phyloP scores from a whole-genome alignment of 2,113 vertebrate genomes.

The Megalops atlanticus region DNA sequence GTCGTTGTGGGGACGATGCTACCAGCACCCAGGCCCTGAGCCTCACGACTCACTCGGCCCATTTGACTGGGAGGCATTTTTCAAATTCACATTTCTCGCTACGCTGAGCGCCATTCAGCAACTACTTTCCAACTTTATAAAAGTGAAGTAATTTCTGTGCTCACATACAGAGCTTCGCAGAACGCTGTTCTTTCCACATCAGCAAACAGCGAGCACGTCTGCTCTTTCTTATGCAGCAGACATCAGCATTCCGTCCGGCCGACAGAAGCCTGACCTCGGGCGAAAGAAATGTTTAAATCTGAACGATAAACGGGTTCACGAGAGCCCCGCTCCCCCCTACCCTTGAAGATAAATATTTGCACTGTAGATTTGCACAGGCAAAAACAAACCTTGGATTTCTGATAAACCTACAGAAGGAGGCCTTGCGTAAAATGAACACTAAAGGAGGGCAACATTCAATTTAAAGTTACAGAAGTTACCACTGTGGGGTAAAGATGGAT shows the following conservation, averaged over 20 bases:
- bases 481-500: neutral
- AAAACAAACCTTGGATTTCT: conserved; percentile 4
- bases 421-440: neutral
- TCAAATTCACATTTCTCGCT: neutral
- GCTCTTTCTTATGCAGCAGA: neutral
- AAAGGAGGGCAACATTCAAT: neutral
- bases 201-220: neutral
- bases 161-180: neutral
- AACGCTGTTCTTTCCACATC: neutral
- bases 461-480: neutral
- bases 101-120: neutral
- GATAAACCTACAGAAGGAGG: neutral
- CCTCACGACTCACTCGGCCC: too few species aligned
- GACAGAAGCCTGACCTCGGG: neutral
- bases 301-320: neutral
- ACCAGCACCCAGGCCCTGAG: too few species aligned
- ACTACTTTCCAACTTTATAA: neutral
- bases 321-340: neutral
- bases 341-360: conserved; percentile 3
- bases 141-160: neutral
- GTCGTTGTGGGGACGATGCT: too few species aligned
- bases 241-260: neutral
- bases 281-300: neutral
- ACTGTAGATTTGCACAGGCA: neutral
- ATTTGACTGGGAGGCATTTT: too few species aligned